Percentiles rank a stretch among this genome's conserved stretches.
phyloP scores from a whole-genome alignment of 2,888 invertebrate genomes.

The Drosophila infuscata region DNA sequence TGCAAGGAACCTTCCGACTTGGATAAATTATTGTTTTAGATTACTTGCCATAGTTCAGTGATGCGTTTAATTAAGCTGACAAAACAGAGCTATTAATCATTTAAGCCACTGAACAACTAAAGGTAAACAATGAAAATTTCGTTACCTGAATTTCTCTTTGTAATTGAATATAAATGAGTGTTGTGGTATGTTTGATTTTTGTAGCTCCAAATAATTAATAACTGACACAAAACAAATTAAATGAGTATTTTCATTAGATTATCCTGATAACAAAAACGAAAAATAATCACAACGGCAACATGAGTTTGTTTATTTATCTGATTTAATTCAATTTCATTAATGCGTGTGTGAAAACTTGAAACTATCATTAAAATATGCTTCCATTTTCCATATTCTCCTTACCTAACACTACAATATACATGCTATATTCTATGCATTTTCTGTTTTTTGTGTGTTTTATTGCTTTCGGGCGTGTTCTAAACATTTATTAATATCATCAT shows the following conservation, averaged over 20 bases:
- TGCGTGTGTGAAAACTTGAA: neutral
- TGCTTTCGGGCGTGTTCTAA: constrained; percentile 5
- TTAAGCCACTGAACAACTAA: neutral
- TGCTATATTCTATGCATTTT: neutral
- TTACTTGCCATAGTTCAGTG: constrained; percentile 11
- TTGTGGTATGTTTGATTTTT: neutral
- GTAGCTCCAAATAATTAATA: neutral
- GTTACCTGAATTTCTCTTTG: neutral
- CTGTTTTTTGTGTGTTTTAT: neutral
- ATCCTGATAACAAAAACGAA: too few species aligned
- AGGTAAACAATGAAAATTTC: neutral
- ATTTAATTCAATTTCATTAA: neutral
- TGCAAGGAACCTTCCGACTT: neutral
- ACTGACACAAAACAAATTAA: neutral
- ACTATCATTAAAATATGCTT: neutral
- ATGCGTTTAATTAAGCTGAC: constrained; percentile 3
- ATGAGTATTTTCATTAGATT: neutral
- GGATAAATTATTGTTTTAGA: neutral
- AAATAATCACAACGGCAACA: neutral
- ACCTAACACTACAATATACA: neutral
- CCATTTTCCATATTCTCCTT: neutral
- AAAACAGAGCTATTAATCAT: constrained; percentile 16
- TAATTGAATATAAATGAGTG: neutral
- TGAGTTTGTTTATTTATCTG: neutral
- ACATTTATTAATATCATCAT: constrained; percentile 14